Percentiles rank a stretch among this genome's conserved stretches.
Evolutionary conservation across 1,140 invertebrate genomes (phyloP).

Genomic region (Conopomorpha cramerella): DNA sequence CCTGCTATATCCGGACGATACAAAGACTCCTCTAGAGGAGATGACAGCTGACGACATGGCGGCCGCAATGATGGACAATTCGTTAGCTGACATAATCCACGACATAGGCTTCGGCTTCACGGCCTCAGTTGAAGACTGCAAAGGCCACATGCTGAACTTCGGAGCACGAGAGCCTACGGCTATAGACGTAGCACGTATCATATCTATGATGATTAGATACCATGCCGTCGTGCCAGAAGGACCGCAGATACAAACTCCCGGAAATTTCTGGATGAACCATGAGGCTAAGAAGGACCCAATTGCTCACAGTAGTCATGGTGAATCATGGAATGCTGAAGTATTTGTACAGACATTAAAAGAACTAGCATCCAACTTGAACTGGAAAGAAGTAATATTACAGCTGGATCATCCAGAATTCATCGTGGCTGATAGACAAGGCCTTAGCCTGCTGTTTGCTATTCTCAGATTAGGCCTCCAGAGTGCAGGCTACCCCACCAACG

Average conservation of each 20-base stretch:
- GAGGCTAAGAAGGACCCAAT: constrained; percentile 54
- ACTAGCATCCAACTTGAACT: constrained; percentile 81
- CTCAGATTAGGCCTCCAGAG: constrained; percentile 78
- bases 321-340: constrained; percentile 90
- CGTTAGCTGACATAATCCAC: constrained; percentile 81
- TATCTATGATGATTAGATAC: constrained; percentile 86
- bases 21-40: constrained; percentile 70
- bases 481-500: constrained; percentile 70
- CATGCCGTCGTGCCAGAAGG: constrained; percentile 73
- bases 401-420: constrained; percentile 90
- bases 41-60: constrained; percentile 59
- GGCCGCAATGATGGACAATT: constrained; percentile 70
- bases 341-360: constrained; percentile 92
- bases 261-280: constrained; percentile 61
- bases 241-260: constrained; percentile 67
- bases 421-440: constrained; percentile 82
- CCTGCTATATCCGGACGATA: constrained; percentile 79
- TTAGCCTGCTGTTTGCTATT: constrained; percentile 81
- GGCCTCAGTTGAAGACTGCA: constrained; percentile 85
- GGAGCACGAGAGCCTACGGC: constrained; percentile 76
- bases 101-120: constrained; percentile 92
- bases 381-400: constrained; percentile 91
- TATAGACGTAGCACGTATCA: constrained; percentile 79
- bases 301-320: constrained; percentile 18
- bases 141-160: constrained; percentile 78